These are phyloP conservation scores for Athrips mouffetella DNA, from an alignment of 2,888 invertebrate species.

Conservation along the genomic window DNA sequence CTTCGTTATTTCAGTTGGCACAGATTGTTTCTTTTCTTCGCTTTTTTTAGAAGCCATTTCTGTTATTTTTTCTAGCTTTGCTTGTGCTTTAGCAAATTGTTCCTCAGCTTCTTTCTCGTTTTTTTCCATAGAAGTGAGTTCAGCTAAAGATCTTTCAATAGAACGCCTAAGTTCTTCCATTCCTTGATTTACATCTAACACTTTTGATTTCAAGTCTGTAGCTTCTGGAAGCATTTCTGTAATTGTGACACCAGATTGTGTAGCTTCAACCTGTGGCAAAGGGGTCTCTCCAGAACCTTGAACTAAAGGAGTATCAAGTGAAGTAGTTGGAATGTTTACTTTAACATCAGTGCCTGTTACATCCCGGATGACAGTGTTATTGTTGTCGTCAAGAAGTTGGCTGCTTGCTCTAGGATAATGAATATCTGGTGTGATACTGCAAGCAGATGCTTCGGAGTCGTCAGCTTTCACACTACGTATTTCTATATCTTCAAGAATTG, in stretches of 20 bases:
- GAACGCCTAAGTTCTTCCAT: conserved; percentile 65
- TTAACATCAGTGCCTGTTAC: conserved; percentile 39
- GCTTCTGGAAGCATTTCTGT: conserved; percentile 25
- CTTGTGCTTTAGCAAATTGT: conserved; percentile 23
- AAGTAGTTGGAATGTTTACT: conserved; percentile 31
- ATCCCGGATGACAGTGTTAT: conserved; percentile 59
- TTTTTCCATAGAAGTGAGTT: conserved; percentile 56
- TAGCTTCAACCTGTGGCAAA: conserved; percentile 30
- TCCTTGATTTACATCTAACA: conserved; percentile 66
- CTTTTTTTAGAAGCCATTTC: conserved; percentile 4
- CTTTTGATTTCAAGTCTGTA: conserved; percentile 50
- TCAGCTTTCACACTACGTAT: conserved; percentile 36
- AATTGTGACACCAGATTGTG: conserved; percentile 29
- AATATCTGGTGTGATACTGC: conserved; percentile 53
- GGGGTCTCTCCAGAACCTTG: conserved; percentile 47
- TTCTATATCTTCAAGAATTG: conserved; percentile 32
- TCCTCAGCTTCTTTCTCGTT: conserved; percentile 44
- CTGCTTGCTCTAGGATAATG: conserved; percentile 56
- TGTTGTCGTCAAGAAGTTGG: conserved; percentile 49
- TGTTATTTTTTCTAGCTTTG: conserved; percentile 18
- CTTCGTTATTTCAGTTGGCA: neutral
- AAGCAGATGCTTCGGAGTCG: conserved; percentile 37
- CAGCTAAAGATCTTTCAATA: conserved; percentile 66
- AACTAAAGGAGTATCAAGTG: conserved; percentile 39
- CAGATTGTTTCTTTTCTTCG: neutral